Conservation (phyloP, 1,140 invertebrate genomes). For the Drosophila repleta region DNA sequence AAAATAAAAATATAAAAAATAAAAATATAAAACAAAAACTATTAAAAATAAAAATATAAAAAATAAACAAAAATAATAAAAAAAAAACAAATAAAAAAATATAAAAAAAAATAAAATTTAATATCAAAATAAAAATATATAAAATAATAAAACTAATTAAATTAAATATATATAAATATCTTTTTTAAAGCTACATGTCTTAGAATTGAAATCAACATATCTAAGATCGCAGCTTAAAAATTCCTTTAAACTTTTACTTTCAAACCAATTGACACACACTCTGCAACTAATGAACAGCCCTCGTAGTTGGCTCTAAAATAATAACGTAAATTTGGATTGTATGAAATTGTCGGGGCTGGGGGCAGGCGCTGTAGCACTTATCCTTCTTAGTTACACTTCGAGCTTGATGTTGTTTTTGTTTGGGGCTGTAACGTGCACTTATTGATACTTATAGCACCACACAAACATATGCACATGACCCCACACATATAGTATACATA, state of each 20-base stretch:
- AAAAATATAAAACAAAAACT: no score
- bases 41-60: no score
- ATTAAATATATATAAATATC: no score
- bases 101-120: no score
- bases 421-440: constrained; percentile 60
- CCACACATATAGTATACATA: constrained; percentile 25
- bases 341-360: constrained; percentile 24
- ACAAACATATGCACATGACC: constrained; percentile 46
- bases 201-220: no score
- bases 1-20: no score
- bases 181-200: no score
- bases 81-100: no score
- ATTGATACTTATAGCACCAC: constrained; percentile 78
- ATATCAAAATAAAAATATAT: no score
- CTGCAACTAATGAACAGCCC: constrained; percentile 24
- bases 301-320: constrained; percentile 53
- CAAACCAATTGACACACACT: not conserved
- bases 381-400: constrained; percentile 78
- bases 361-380: constrained; percentile 54
- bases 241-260: not conserved
- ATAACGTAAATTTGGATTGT: constrained; percentile 71
- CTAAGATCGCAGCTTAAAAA: no score
- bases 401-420: constrained; percentile 45
- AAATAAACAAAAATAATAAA: no score
- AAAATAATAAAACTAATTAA: no score